Base-by-base conservation (phyloP, 2,113 vertebrate genomes). In the Megatriorchis doriae region DNA sequence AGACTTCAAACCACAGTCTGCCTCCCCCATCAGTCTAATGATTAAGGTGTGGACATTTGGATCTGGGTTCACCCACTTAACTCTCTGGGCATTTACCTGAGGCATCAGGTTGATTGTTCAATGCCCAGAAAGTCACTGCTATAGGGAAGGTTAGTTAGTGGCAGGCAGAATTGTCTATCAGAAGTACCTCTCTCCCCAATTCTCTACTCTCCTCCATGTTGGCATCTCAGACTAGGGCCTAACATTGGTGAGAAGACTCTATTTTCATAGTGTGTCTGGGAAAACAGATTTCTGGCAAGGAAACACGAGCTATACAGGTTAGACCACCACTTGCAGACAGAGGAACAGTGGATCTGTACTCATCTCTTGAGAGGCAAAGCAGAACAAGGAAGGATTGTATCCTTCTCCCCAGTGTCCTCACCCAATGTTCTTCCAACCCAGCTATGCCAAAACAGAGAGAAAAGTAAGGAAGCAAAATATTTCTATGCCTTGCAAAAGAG, bases 21-120 rank as follows among this genome's bases (percentile, higher is more conserved):
- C 12, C 25, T 72, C 2, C 47, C 32, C 11, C 10, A 5, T 50
- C 31, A 53, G 50, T 65, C 61, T n/a, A n/a, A 42, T 11, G 26
- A 27, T 81, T 36, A 55, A 62, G 34, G 21, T 11, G 21, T 83
- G 42, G 53, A 52, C 12, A 8, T 63, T 25, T 83, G 45, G 18
- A 11, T 52, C 16, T 68, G 26, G 21, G 40, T 56, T 94, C 32
- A 53, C 22, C 25, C 21, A 8, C 8, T 25, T 27, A 36, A 6
- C 10, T 13, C 16, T 92, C 27, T n/a, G 55, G 32, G 15, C 22
- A 6, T 73, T 58, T n/a, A 27, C 22, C 16, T 0, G 0, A 66
- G 23, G 4, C 7, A 2, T n/a, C 45, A 42, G 5, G 23, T 20
- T 72, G 53, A 5, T 61, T 58, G 18, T 45, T 77, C 50, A 61